Base-by-base conservation (phyloP, 2,797 vertebrate species). In the Gymnoscopelus microlampas region DNA sequence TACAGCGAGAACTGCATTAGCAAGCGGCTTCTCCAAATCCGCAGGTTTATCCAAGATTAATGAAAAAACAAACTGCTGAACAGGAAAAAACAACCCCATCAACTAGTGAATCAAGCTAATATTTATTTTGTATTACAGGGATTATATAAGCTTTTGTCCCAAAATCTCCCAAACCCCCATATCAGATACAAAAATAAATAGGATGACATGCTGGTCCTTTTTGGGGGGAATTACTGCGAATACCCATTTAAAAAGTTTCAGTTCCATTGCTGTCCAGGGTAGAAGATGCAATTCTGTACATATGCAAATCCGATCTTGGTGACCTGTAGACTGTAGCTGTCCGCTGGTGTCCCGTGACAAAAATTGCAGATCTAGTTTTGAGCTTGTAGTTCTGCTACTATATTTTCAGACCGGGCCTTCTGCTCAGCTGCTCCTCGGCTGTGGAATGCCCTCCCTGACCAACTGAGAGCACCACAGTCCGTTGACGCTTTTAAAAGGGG, bases 41-140 rank as follows among this genome's bases (percentile, higher is more conserved):
- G 26, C 24, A 51, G 9, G n/a, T 47, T 70, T 12, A 67, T n/a
- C 35, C 48, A 39, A 60, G 14, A 55, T 48, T 8, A 63, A 65
- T 15, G 49, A 14, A 56, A 63, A 19, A 47, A 58, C 53, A 24
- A 26, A 29, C 51, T 2, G 39, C 39, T 9, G 6, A 39, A 39
- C 39, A 8, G 39, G 39, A 6, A 39, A 39, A 39, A 12, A 53
- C 2, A 24, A 29, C 39, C 39, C 39, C 39, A 39, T 5, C 26
- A 32, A 19, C 15, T 29, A 51, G 67, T 9, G 11, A 60, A 54
- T 60, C 49, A 48, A 53, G 39, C 39, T 39, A 44, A 53, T 53
- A 60, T 23, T 24, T 60, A 23, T 19, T 48, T 13, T 29, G 50
- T 12, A 29, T 55, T 60, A 32, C 3, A 4, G 19, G 50, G 15